Base-by-base conservation (phyloP, 1,140 invertebrate species). In the Bombus vancouverensis region DNA sequence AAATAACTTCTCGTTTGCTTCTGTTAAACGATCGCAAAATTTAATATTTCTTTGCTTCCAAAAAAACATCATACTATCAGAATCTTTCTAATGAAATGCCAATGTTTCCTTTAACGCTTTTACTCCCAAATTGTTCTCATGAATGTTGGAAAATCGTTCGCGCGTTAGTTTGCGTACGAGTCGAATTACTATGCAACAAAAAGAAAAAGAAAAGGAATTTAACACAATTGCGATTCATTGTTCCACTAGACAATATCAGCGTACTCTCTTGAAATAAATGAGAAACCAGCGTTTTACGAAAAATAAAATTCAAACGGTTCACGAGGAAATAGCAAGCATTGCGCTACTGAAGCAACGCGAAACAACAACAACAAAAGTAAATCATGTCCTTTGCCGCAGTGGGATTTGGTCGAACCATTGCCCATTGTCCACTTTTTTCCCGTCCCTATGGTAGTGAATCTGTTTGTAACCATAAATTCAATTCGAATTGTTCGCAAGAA, bases 331-430 rank as follows among this genome's bases (percentile, higher is more conserved):
- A 22, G 66, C 66, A 10, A 68, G 15, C 66, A 6, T 22, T 9
- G 2, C 15, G n/a, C 5, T 68, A 37, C n/a, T 8, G n/a, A 15
- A 32, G 5, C 62, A 37, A 22, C 22, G 8, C 9, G 22, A 68
- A 68, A 68, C 66, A 68, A 37, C 72, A 68, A 22, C 42, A 74
- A 32, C 28, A 44, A 72, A 81, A 18, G 28, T 57, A 57, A 81
- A 57, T 57, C 47, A 32, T 71, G 59, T 12, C 42, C 57, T 68
- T 57, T 42, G 28, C 47, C 34, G 25, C 13, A 25, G 39, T 71
- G 34, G 10, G 42, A 81, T 39, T 8, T 34, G 13, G 4, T 25
- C 68, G 37, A 71, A 53, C 25, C 18, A 5, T 71, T n/a, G 32
- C 3, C 66, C 32, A 72, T 53, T 44, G 15, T 28, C 15, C 8